Evolutionary conservation across 2,113 vertebrate species (phyloP).

Genomic region (Crocuta crocuta): DNA sequence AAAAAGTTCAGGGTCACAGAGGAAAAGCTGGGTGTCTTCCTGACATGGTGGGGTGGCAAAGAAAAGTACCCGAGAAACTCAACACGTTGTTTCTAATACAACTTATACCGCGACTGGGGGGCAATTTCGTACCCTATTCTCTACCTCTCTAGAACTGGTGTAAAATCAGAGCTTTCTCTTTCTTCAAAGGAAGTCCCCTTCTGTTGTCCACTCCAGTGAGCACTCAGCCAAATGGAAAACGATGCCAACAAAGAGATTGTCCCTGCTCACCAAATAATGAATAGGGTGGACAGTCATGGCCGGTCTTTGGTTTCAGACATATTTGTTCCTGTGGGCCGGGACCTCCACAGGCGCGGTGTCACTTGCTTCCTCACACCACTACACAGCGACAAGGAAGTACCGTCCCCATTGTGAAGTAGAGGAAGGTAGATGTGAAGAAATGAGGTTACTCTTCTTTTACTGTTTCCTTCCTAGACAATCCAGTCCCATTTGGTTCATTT

Average conservation of each 20-base stretch:
- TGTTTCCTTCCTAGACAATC: neutral
- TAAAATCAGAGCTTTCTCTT: constrained; percentile 6
- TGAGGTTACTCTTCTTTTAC: neutral
- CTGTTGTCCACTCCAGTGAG: neutral
- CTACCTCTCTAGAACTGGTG: neutral
- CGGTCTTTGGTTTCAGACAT: neutral
- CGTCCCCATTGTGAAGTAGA: constrained; percentile 26
- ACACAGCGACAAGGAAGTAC: constrained; percentile 4
- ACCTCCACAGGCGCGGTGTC: neutral
- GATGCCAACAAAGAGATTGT: neutral
- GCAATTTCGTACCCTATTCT: neutral
- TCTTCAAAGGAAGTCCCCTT: neutral
- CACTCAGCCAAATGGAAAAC: neutral
- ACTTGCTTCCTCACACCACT: neutral
- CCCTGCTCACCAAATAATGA: neutral
- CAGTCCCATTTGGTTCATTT: constrained; percentile 7
- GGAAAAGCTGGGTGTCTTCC: neutral
- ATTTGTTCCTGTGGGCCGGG: neutral
- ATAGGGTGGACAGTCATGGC: neutral
- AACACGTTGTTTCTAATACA: neutral
- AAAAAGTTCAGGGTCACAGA: neutral
- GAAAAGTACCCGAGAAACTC: neutral
- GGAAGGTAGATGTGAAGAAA: constrained; percentile 38
- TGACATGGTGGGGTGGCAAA: neutral
- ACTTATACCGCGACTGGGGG: neutral